Base-by-base conservation (phyloP, 2,797 vertebrate species). In the Tangara arthus region DNA sequence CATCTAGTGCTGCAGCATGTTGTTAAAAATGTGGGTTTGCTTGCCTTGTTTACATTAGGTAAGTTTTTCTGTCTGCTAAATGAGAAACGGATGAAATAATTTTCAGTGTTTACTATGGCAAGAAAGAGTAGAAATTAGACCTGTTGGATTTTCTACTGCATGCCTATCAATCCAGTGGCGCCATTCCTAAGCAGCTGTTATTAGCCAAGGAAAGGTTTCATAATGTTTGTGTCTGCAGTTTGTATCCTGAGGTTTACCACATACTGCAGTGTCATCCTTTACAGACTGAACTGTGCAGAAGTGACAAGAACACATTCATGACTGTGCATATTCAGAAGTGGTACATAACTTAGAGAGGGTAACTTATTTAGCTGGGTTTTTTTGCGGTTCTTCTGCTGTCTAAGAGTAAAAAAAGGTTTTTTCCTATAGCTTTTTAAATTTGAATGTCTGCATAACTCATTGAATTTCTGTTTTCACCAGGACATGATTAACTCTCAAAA, bases 21-120 rank as follows among this genome's bases (percentile, higher is more conserved):
- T 56, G 8, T 57, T 72, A 69, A 61, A 90, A 87, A 78, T 26
- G n/a, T 64, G 71, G 8, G 3, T 68, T 93, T 92, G 7, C 32
- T 85, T 85, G 39, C 20, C 7, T 81, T 73, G 27, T 91, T 95
- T 89, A n/a, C 27, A 52, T 76, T 82, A 91, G 16, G 26, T 63
- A 66, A 28, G 4, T 18, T 77, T 82, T 87, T 70, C 69, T 84
- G n/a, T 39, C 84, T 87, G 9, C 44, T 81, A 35, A 80, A 77
- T 34, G 15, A 83, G 44, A 88, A 93, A 77, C 2, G 5, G 34
- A 64, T 60, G 9, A 91, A 77, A 53, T 65, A 26, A 34, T 46
- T 76, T 82, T 85, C 55, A 76, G 47, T 89, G 85, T 82, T 95
- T 93, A 66, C 30, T 57, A 23, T 88, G 75, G 69, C 69, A 94